A percentile compares a stretch with the other conserved stretches of the same genome.
phyloP scores from a whole-genome alignment of 2,797 vertebrate genomes.

The Artibeus lituratus region DNA sequence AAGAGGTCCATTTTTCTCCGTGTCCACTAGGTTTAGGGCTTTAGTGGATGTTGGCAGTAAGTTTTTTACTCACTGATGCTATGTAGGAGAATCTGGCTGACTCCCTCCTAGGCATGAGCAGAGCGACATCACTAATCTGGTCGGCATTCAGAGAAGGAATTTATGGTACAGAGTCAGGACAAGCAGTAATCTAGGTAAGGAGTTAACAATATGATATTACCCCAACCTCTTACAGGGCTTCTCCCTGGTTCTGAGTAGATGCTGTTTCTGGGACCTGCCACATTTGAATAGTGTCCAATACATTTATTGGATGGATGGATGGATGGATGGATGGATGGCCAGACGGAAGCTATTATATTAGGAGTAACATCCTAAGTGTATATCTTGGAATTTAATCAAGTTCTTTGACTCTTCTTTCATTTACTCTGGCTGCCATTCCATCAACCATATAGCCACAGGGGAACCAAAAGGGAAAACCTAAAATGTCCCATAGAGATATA shows the following conservation, averaged over 20 bases:
- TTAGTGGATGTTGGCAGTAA: not conserved
- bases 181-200: not conserved
- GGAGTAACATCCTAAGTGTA: not conserved
- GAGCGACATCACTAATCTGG: not conserved
- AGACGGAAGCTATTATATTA: not conserved
- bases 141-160: not conserved
- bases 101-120: not conserved
- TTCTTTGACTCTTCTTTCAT: not conserved
- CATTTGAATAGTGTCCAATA: not conserved
- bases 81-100: not conserved
- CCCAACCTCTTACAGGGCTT: not conserved
- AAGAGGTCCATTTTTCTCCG: not conserved
- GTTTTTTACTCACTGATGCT: not conserved
- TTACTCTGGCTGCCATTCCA: not conserved
- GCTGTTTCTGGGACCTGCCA: not conserved
- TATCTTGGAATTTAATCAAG: not conserved
- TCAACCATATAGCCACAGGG: too few species aligned
- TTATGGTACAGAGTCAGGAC: not conserved
- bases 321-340: not conserved
- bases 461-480: not conserved
- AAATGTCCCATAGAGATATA: not conserved
- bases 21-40: not conserved
- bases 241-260: not conserved
- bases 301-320: not conserved
- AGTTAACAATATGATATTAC: not conserved